A percentile compares a stretch with the other conserved stretches of the same genome.
Conservation (phyloP, 2,113 vertebrate genomes). For the Etheostoma spectabile region DNA sequence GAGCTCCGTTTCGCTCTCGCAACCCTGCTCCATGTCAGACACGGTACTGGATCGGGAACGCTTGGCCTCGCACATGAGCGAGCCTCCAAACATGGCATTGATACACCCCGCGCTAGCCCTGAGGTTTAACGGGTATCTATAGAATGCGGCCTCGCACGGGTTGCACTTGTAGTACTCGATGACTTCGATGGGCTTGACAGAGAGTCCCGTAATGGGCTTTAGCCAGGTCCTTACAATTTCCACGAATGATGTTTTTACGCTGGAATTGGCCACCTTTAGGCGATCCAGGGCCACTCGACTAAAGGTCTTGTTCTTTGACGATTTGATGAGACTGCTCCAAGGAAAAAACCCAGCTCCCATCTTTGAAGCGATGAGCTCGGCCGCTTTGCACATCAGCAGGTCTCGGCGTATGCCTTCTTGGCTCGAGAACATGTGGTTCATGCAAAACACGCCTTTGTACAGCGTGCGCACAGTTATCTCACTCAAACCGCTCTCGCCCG, state of each 20-base stretch:
- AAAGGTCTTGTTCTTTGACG: conserved; percentile 11
- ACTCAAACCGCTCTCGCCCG: too few relatives aligned
- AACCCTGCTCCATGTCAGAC: too few relatives aligned
- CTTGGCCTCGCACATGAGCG: not conserved
- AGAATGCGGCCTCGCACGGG: not conserved
- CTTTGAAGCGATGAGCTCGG: not conserved
- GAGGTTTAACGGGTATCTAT: conserved; percentile 4
- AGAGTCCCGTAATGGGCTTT: not conserved
- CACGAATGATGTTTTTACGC: not conserved
- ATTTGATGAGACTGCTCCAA: conserved; percentile 25
- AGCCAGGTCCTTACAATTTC: not conserved
- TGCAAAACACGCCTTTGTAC: not conserved
- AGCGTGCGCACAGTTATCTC: too few relatives aligned
- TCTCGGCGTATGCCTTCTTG: not conserved
- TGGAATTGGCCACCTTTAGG: not conserved
- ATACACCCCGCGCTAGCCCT: not conserved
- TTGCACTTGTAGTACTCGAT: conserved; percentile 19
- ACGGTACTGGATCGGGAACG: too few relatives aligned
- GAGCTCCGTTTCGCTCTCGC: too few relatives aligned
- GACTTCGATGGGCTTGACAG: not conserved
- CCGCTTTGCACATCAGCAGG: not conserved
- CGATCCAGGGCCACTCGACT: not conserved
- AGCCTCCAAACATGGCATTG: conserved; percentile 17
- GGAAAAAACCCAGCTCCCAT: conserved; percentile 11
- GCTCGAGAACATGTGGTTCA: conserved; percentile 20